Evolutionary conservation across 2,797 vertebrate genomes (phyloP).

Genomic region (Sarcoramphus papa): DNA sequence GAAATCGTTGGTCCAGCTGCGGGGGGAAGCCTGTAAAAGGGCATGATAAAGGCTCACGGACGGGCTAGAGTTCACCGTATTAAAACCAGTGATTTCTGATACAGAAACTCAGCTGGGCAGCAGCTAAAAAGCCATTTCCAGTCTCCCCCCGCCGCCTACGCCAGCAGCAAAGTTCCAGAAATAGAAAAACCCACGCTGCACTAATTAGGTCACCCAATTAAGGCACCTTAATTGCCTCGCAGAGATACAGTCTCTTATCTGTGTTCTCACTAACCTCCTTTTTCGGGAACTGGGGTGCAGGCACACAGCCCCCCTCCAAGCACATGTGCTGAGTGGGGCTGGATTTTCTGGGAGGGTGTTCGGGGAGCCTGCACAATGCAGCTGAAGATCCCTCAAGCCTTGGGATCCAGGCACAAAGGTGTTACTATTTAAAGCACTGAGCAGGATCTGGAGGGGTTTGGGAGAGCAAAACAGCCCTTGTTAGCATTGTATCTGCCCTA

Average conservation of each 20-base stretch:
- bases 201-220: conserved; percentile 58
- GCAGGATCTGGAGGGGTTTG: background rate
- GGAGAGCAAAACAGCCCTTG: background rate
- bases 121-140: background rate
- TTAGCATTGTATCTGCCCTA: background rate
- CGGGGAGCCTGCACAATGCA: background rate
- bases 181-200: background rate
- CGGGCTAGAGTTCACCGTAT: background rate
- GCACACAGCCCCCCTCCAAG: background rate
- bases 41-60: background rate
- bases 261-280: background rate
- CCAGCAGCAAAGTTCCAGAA: conserved; percentile 8
- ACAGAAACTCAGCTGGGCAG: background rate
- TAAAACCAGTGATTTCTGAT: background rate
- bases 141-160: accelerated
- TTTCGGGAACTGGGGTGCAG: background rate
- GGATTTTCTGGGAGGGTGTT: background rate
- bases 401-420: background rate
- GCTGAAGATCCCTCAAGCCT: background rate
- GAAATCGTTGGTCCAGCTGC: background rate
- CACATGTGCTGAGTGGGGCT: background rate
- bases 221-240: background rate
- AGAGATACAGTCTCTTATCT: background rate
- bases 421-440: background rate
- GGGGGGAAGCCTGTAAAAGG: background rate